Evolutionary conservation across 2,113 vertebrate species (phyloP).

Genomic region (Hassar affinis): DNA sequence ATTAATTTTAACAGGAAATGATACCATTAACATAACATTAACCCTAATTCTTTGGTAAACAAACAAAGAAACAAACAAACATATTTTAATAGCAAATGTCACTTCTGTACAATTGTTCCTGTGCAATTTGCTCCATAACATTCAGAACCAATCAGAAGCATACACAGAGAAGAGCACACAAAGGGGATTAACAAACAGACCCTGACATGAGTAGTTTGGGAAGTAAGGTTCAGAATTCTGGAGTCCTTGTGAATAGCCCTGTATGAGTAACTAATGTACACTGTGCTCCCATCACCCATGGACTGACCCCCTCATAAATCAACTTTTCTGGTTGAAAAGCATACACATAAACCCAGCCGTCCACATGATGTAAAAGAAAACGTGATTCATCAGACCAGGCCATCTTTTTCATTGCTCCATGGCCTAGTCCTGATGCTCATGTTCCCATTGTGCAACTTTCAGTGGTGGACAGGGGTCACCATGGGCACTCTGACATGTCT

Average conservation of each 20-base stretch:
- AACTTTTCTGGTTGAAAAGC: neutral
- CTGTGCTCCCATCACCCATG: constrained; percentile 4
- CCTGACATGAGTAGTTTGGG: constrained; percentile 2
- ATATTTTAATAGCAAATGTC: neutral
- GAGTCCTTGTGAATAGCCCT: neutral
- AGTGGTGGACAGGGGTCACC: too few species aligned
- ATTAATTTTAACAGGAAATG: neutral
- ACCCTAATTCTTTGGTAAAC: constrained; percentile 31
- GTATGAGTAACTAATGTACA: neutral
- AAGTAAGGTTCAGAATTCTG: neutral
- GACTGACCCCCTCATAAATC: neutral
- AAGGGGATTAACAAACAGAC: constrained; percentile 32
- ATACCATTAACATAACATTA: constrained; percentile 38
- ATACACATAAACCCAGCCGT: too few species aligned
- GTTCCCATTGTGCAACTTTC: too few species aligned
- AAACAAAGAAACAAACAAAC: constrained; percentile 1
- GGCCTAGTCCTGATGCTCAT: too few species aligned
- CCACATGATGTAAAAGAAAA: too few species aligned
- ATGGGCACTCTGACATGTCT: too few species aligned
- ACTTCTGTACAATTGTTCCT: neutral
- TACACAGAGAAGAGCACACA: constrained; percentile 14
- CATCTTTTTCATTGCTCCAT: too few species aligned
- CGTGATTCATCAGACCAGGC: too few species aligned
- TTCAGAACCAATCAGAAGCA: neutral
- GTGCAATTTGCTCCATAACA: neutral